Base-by-base conservation (phyloP, 2,888 invertebrate species). In the Drosophila mimetica region DNA sequence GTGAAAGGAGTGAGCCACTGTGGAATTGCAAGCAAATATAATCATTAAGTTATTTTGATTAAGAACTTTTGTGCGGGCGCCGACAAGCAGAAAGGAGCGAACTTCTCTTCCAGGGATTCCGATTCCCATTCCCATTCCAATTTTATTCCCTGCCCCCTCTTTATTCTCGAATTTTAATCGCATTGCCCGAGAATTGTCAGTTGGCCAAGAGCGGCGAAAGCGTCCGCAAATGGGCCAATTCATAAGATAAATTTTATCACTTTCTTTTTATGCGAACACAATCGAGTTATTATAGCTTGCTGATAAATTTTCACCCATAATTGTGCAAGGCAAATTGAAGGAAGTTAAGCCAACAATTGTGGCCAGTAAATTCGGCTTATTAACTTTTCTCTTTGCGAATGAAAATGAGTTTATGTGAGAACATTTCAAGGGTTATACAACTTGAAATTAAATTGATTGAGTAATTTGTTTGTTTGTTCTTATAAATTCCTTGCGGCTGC, bases 31-130 rank as follows among this genome's bases (percentile, higher is more conserved):
- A 57, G 79, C 86, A 88, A 86, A 84, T 86, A 86, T 72, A 78
- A 84, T 88, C 79, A 84, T 88, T 88, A 88, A 86, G 81, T 84
- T 86, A 84, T 86, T 84, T 84, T 88, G 81, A 83, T 83, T 86
- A 83, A 83, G 77, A 88, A 86, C 78, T 86, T 83, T 60, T 69
- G 74, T 74, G 28, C 76, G 73, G 82, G 73, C 71, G 86, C 77
- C 53, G 46, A 42, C 30, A 50, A 30, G 51, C 51, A 47, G 32
- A 18, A 44, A 28, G 22, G 50, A 22, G 50, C n/a, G 46, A 66
- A 64, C 42, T 66, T 66, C 16, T 16, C 47, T 20, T 36, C 16
- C 41, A 16, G 41, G 67, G 28, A 42, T 65, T 64, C 28, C 3
- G 30, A 3, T 30, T 11, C 11, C 30, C n/a, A n/a, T n/a, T n/a